Percentiles rank a stretch among this genome's conserved stretches.
phyloP scores from a whole-genome alignment of 2,113 vertebrate species.

The Numida meleagris region DNA sequence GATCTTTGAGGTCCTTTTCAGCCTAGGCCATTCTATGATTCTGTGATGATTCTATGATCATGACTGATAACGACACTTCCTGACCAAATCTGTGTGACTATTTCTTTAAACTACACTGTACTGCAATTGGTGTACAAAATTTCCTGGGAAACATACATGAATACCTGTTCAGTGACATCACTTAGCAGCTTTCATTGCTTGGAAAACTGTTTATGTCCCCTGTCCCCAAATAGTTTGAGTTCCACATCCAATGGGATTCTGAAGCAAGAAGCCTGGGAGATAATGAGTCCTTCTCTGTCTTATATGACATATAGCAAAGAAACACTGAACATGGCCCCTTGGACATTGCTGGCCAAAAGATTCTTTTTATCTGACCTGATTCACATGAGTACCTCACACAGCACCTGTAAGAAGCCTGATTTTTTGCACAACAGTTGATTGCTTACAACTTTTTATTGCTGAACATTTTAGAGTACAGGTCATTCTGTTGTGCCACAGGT shows the following conservation, averaged over 20 bases:
- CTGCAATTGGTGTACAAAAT: background rate
- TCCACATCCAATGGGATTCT: background rate
- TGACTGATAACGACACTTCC: background rate
- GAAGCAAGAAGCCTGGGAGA: background rate
- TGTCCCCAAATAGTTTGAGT: background rate
- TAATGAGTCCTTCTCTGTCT: background rate
- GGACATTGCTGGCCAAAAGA: background rate
- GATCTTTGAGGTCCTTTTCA: too few species aligned
- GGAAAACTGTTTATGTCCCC: background rate
- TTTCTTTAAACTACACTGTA: background rate
- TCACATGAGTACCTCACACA: background rate
- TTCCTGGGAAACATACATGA: background rate
- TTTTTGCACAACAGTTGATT: background rate
- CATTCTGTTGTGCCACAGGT: constrained; percentile 12
- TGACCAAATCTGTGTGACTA: background rate
- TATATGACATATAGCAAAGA: background rate
- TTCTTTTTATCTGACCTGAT: background rate
- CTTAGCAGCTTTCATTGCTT: background rate
- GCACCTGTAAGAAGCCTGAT: background rate
- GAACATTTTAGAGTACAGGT: background rate
- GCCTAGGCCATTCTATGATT: too few species aligned
- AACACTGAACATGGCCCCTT: background rate
- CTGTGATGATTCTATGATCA: too few species aligned
- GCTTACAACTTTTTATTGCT: background rate
- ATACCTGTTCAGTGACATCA: background rate